Evolutionary conservation across 2,797 vertebrate genomes (phyloP).

Genomic region (Lophotriccus pileatus): DNA sequence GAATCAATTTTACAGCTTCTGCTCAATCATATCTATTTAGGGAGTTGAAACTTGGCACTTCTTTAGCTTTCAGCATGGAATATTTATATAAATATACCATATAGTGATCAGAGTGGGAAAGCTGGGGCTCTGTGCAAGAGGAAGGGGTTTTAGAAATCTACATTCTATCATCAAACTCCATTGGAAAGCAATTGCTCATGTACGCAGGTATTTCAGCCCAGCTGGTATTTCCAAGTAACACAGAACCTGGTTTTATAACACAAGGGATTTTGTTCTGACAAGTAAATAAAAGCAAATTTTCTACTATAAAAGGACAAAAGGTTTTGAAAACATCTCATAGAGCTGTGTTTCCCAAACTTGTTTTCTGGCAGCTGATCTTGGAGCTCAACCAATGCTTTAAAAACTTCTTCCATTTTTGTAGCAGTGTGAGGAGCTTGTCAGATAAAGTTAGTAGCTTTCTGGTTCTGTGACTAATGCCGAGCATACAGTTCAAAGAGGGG

Average conservation of each 20-base stretch:
- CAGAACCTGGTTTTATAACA: constrained; percentile 53
- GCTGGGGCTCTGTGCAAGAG: background rate
- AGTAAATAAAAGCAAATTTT: constrained; percentile 87
- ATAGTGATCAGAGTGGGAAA: background rate
- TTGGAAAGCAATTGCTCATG: background rate
- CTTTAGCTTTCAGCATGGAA: background rate
- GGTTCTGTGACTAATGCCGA: constrained; percentile 43
- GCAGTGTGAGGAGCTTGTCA: constrained; percentile 46
- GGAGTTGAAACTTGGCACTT: constrained; percentile 18
- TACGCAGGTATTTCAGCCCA: constrained; percentile 43
- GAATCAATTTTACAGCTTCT: background rate
- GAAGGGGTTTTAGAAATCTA: background rate
- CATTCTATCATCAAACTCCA: background rate
- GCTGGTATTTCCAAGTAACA: constrained; percentile 43
- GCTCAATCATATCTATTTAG: background rate
- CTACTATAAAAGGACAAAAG: constrained; percentile 93
- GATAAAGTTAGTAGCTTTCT: constrained; percentile 49
- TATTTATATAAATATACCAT: background rate
- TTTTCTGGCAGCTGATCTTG: constrained; percentile 69
- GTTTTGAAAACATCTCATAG: constrained; percentile 75
- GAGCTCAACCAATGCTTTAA: constrained; percentile 59
- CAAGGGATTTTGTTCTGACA: constrained; percentile 49
- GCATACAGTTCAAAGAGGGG: constrained; percentile 17
- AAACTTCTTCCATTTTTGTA: constrained; percentile 76
- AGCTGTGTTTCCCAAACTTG: constrained; percentile 70